Conservation (phyloP, 2,797 vertebrate species). For the Hydrolagus colliei region DNA sequence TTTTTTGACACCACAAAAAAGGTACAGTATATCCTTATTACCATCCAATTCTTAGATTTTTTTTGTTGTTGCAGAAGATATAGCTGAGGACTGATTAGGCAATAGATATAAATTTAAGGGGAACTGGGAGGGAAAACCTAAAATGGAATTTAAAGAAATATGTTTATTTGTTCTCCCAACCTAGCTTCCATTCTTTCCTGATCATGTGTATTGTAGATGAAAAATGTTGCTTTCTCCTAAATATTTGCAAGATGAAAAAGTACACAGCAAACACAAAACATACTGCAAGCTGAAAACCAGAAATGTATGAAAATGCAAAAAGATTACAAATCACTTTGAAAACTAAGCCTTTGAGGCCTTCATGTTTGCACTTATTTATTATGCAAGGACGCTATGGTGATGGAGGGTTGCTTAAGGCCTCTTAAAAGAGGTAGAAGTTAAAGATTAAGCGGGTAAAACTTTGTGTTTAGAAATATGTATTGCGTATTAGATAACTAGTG, state of each 20-base stretch:
- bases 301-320: not conserved
- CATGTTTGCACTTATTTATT: not conserved
- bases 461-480: conserved; percentile 17
- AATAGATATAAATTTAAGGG: too few species aligned
- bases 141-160: too few species aligned
- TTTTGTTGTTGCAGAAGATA: too few species aligned
- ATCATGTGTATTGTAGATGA: not conserved
- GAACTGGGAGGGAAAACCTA: too few species aligned
- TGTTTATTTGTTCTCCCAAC: too few species aligned
- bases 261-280: not conserved
- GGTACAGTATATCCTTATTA: too few species aligned
- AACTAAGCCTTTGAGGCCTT: not conserved
- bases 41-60: too few species aligned
- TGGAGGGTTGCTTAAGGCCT: not conserved
- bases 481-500: conserved; percentile 19
- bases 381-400: not conserved
- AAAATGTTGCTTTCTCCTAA: not conserved
- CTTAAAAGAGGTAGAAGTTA: conserved; percentile 1
- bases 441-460: not conserved
- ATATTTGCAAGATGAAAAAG: not conserved
- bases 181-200: not conserved
- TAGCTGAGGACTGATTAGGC: too few species aligned
- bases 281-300: not conserved
- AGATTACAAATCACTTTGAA: not conserved
- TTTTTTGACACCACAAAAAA: too few species aligned